phyloP scores from a whole-genome alignment of 1,140 invertebrate genomes.

The Muscidifurax raptorellus region DNA sequence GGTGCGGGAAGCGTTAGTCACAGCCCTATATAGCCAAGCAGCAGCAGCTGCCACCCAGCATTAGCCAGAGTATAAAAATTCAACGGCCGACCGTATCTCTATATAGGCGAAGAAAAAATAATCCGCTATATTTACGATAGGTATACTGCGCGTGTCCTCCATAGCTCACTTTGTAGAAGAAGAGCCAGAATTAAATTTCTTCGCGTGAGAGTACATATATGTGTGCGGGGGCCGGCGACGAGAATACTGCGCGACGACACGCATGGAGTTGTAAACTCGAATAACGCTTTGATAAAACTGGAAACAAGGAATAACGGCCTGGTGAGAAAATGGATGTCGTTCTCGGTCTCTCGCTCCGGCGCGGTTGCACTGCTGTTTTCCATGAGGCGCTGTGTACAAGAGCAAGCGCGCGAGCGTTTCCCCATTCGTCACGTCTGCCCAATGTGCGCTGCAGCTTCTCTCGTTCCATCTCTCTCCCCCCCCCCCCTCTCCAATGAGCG shows the following conservation, averaged over 20 bases:
- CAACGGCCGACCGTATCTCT: constrained; percentile 40
- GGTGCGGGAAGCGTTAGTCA: constrained; percentile 52
- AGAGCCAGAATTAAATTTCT: neutral
- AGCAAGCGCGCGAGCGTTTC: neutral
- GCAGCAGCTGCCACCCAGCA: constrained; percentile 21
- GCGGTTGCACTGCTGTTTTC: constrained; percentile 29
- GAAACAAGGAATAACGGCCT: constrained; percentile 46
- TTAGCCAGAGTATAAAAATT: constrained; percentile 55
- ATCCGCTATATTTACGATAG: no score
- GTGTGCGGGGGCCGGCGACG: neutral
- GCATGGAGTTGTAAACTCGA: constrained; percentile 42
- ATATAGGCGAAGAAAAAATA: no score
- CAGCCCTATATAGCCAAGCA: neutral
- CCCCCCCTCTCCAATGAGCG: constrained; percentile 49
- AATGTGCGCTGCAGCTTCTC: constrained; percentile 21
- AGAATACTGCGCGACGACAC: neutral
- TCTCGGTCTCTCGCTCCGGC: neutral
- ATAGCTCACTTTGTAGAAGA: no score
- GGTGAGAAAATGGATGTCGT: constrained; percentile 43
- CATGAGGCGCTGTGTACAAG: constrained; percentile 27
- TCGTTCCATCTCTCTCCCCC: constrained; percentile 10
- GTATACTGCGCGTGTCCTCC: no score
- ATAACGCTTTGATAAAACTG: constrained; percentile 46
- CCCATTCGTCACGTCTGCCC: constrained; percentile 50
- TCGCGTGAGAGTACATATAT: neutral